Evolutionary conservation across 2,888 invertebrate genomes (phyloP), one percentile per base, ranked within the genome.

Genomic region (Caenorhabditis sp.): DNA sequence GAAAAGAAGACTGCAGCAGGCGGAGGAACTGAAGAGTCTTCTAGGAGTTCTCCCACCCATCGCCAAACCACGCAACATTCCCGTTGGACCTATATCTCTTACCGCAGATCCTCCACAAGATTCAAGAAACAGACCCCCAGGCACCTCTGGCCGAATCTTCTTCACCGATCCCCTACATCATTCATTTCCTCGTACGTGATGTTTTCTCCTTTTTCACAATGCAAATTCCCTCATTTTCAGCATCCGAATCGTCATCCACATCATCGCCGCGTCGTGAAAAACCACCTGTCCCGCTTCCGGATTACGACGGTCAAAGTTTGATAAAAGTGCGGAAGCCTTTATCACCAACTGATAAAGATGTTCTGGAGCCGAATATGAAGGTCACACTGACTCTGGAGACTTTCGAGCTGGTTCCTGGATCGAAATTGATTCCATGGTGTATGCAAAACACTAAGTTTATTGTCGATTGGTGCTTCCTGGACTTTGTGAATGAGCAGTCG

Each of bases 111-210:
- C 58, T 13, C n/a, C n/a, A n/a, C n/a, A n/a, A n/a, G n/a, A n/a
- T n/a, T n/a, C n/a, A n/a, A n/a, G n/a, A n/a, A n/a, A n/a, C n/a
- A 6, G 13, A 40, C 35, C 44, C 6, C 32, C 35, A 5, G 32
- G 65, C 40, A 15, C 67, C 1, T 60, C 56, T 13, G 40, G 55
- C 22, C 35, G 68, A 37, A 68, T 85, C 11, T 55, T 58, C 18
- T 90, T 90, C 84, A 86, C 80, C 1, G 89, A 89, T n/a, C 89
- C 89, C 1, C 53, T 90, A 8, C 89, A 89, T 64, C 72, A 79
- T n/a, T 90, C 89, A 6, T 85, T 90, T 58, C 90, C 90, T 32
- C 88, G 90, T 90, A 58, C 71, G 82, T 70, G 4, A 0, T 0
- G 6, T 9, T 8, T 35, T 37, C 15, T 15, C 13, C 1, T 53